Evolutionary conservation across 1,140 invertebrate genomes (phyloP), one percentile per base, ranked within the genome.

Genomic region (Drosophila pallidifrons): DNA sequence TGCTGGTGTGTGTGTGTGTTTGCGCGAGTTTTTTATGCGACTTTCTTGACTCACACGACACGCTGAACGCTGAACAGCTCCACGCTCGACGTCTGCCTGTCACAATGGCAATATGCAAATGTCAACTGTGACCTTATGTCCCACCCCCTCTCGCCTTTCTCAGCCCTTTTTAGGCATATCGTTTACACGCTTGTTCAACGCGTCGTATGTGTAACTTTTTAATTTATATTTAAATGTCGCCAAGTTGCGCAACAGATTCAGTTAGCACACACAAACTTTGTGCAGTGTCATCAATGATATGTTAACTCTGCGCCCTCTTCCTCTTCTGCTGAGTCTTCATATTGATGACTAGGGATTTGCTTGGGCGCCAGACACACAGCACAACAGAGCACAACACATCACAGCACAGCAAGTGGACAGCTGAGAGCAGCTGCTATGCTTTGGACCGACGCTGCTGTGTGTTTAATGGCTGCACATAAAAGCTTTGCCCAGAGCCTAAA

Each of bases 221-320:
- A 77, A 87, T 87, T 88, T 87, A 82, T 79, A 87, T 87, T 87
- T 79, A 77, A 87, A 88, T 82, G 83, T 66, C 65, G 75, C 35
- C 83, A 70, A 61, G 52, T 52, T 76, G 73, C 68, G 59, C 38
- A 52, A 60, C 73, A 71, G 59, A 65, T 76, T 75, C 68, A 52
- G 60, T 63, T 75, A 71, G 16, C 7, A 15, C 5, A 43, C 7
- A 15, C 8, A 43, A 43, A 71, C 20, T 32, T 71, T 63, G 28
- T 58, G 66, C 73, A 69, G 51, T 61, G 71, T 74, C 71, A 74
- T 66, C 63, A 49, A 72, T 49, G 61, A 47, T 16, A 69, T 52
- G 20, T 41, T 28, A 8, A 41, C 51, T 2, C 16, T 2, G 30
- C 15, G 0, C 16, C n/a, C 8, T n/a, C 7, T 30, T 6, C 4